Evolutionary conservation across 2,797 vertebrate species (phyloP).

Genomic region (Ceryle rudis): DNA sequence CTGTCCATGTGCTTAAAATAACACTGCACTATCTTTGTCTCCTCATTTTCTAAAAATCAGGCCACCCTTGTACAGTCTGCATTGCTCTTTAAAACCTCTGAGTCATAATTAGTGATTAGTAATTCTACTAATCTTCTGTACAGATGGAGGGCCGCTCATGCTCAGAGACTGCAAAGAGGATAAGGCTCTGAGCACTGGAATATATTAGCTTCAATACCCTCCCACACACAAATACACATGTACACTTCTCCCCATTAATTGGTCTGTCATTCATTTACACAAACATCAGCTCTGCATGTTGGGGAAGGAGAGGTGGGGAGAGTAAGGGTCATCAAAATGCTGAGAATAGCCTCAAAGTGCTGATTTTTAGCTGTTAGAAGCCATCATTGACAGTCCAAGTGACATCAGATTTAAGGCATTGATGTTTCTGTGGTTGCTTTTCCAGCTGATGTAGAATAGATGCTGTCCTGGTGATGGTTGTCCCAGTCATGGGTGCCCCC

Average conservation of each 20-base stretch:
- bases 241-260: not conserved
- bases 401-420: not conserved
- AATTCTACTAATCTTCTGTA: constrained; percentile 63
- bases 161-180: constrained; percentile 64
- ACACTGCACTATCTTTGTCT: not conserved
- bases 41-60: constrained; percentile 54
- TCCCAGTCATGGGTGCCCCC: too few species aligned
- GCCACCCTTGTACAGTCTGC: constrained; percentile 20
- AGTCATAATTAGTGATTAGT: constrained; percentile 73
- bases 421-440: not conserved
- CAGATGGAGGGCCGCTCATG: constrained; percentile 67
- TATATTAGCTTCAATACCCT: constrained; percentile 66
- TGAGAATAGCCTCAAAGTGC: not conserved
- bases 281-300: not conserved
- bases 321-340: not conserved
- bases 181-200: constrained; percentile 56
- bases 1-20: constrained; percentile 38
- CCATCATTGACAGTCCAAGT: not conserved
- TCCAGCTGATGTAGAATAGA: not conserved
- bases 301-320: not conserved
- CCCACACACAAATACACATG: not conserved
- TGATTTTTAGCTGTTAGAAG: not conserved
- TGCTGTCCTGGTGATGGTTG: not conserved
- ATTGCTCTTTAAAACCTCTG: constrained; percentile 49
- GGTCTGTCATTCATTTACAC: not conserved